Conservation (phyloP, 2,888 invertebrate species). For the Acanthosepion pharaonis region DNA sequence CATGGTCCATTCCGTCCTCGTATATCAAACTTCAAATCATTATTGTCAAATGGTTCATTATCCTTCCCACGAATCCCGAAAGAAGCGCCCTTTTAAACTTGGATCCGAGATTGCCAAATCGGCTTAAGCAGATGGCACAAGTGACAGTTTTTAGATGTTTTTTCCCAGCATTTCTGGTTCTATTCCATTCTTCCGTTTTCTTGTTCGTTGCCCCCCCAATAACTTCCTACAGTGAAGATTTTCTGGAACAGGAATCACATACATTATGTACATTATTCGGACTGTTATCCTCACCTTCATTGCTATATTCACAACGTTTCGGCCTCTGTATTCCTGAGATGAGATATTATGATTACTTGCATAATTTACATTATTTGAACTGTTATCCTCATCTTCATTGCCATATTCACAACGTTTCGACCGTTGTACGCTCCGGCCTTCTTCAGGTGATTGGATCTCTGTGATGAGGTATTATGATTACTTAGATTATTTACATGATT, state of each 20-base stretch:
- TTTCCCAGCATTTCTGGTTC: neutral
- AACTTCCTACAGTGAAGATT: neutral
- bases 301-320: too few species aligned
- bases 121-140: neutral
- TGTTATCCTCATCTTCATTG: too few species aligned
- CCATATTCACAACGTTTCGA: too few species aligned
- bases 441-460: too few species aligned
- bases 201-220: neutral
- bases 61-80: neutral
- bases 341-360: too few species aligned
- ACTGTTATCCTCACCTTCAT: too few species aligned
- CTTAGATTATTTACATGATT: too few species aligned
- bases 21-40: neutral
- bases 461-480: too few species aligned
- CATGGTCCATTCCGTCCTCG: neutral
- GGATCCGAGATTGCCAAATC: neutral
- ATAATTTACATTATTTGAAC: too few species aligned
- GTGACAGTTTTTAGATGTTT: neutral
- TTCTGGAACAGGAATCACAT: neutral
- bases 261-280: too few species aligned
- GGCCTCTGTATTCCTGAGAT: too few species aligned
- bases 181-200: neutral
- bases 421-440: too few species aligned
- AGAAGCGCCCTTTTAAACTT: neutral
- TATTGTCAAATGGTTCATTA: neutral